Evolutionary conservation across 2,888 invertebrate species (phyloP).

Genomic region (Thumatha senex): DNA sequence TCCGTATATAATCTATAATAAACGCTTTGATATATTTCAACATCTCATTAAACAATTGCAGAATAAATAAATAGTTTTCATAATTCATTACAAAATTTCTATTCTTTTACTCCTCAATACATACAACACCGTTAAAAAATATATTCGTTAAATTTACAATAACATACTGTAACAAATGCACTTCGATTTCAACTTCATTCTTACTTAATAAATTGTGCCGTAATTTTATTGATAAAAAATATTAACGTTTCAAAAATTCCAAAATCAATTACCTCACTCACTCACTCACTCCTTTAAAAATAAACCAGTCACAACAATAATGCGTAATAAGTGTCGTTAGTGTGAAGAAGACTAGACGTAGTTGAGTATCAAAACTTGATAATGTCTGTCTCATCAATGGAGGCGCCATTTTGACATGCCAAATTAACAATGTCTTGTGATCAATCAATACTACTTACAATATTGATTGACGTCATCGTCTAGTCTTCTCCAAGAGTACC

Average conservation of each 20-base stretch:
- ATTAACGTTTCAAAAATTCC: conserved; percentile 61
- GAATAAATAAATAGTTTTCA: conserved; percentile 60
- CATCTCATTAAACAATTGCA: conserved; percentile 43
- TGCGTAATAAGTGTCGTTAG: too few species aligned
- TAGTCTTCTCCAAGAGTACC: too few species aligned
- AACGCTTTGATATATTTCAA: conserved; percentile 31
- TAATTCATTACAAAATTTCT: conserved; percentile 36
- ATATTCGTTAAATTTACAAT: conserved; percentile 50
- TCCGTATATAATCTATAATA: conserved; percentile 34
- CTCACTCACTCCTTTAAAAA: conserved; percentile 10
- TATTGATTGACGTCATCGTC: too few species aligned
- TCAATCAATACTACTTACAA: too few species aligned
- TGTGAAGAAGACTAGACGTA: too few species aligned
- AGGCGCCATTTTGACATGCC: too few species aligned
- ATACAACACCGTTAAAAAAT: conserved; percentile 57
- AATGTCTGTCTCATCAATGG: too few species aligned
- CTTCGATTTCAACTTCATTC: conserved; percentile 61
- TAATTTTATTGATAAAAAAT: conserved; percentile 41
- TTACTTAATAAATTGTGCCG: conserved; percentile 38
- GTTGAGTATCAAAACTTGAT: too few species aligned
- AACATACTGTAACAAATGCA: conserved; percentile 70
- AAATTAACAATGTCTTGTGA: too few species aligned
- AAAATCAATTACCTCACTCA: conserved; percentile 39
- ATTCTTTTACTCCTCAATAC: conserved; percentile 32
- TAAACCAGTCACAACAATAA: background rate